Percentiles rank a stretch among this genome's conserved stretches.
Evolutionary conservation across 2,888 invertebrate species (phyloP).

Genomic region (Cephalotes varians): DNA sequence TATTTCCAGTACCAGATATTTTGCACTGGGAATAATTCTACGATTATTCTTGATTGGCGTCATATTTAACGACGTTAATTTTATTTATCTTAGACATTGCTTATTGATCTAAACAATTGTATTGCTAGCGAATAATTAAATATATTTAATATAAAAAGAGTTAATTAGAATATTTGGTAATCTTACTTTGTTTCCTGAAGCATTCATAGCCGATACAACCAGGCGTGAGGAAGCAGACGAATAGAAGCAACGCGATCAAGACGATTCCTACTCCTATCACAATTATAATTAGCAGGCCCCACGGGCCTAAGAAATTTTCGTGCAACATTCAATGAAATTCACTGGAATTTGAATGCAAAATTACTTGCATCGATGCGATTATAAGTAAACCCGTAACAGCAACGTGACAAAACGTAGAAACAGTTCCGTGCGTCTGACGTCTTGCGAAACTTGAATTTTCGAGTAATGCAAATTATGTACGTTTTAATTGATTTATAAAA

Average conservation of each 20-base stretch:
- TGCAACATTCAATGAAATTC: constrained; percentile 83
- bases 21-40: neutral
- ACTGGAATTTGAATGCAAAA: constrained; percentile 20
- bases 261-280: constrained; percentile 79
- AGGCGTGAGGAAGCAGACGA: constrained; percentile 84
- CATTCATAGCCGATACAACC: constrained; percentile 85
- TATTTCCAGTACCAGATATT: neutral
- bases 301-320: constrained; percentile 82
- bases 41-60: neutral
- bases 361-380: constrained; percentile 39
- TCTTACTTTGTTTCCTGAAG: constrained; percentile 81
- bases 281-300: constrained; percentile 83
- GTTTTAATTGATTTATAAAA: constrained; percentile 12
- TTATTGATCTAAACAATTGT: neutral
- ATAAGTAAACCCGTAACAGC: neutral
- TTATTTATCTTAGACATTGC: neutral
- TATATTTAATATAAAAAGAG: neutral
- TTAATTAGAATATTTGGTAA: neutral
- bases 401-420: neutral
- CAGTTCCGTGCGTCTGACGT: too few species aligned
- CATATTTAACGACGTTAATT: neutral
- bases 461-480: neutral
- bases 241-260: constrained; percentile 79
- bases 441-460: neutral
- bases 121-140: neutral